phyloP scores from a whole-genome alignment of 1,140 invertebrate genomes.

The Acromyrmex heyeri region DNA sequence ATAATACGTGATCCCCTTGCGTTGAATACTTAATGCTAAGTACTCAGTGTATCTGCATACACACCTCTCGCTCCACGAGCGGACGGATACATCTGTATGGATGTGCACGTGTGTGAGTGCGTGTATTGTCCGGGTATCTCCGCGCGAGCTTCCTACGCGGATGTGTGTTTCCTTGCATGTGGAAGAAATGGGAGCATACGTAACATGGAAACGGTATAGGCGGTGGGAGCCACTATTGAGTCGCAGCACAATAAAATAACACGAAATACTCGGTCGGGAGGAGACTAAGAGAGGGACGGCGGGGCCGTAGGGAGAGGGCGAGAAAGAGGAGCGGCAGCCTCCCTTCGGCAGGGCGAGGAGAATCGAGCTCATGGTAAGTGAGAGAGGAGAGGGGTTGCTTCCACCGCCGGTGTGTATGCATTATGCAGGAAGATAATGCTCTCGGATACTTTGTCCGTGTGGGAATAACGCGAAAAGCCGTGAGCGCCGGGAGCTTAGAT shows the following conservation, averaged over 20 bases:
- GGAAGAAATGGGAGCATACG: conserved; percentile 80
- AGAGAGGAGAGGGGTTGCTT: conserved; percentile 66
- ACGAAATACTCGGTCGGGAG: conserved; percentile 83
- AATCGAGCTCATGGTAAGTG: conserved; percentile 73
- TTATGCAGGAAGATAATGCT: conserved; percentile 87
- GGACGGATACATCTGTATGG: conserved; percentile 44
- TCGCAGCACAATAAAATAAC: conserved; percentile 86
- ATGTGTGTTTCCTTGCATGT: conserved; percentile 62
- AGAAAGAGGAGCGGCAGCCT: conserved; percentile 46
- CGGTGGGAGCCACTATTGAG: conserved; percentile 83
- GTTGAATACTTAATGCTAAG: conserved; percentile 87
- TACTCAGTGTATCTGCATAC: conserved; percentile 84
- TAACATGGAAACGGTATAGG: conserved; percentile 79
- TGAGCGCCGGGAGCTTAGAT: conserved; percentile 64
- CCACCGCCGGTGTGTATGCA: conserved; percentile 82
- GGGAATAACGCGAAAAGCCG: conserved; percentile 85
- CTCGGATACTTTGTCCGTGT: conserved; percentile 86
- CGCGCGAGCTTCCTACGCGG: conserved; percentile 44
- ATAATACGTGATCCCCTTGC: conserved; percentile 86
- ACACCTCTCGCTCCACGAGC: conserved; percentile 55
- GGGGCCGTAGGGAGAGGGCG: conserved; percentile 25
- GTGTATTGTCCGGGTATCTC: conserved; percentile 64
- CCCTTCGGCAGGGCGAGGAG: conserved; percentile 54
- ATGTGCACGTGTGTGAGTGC: conserved; percentile 34
- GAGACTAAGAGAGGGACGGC: conserved; percentile 64